phyloP scores from a whole-genome alignment of 2,113 vertebrate species.

The Brachirus orientalis region DNA sequence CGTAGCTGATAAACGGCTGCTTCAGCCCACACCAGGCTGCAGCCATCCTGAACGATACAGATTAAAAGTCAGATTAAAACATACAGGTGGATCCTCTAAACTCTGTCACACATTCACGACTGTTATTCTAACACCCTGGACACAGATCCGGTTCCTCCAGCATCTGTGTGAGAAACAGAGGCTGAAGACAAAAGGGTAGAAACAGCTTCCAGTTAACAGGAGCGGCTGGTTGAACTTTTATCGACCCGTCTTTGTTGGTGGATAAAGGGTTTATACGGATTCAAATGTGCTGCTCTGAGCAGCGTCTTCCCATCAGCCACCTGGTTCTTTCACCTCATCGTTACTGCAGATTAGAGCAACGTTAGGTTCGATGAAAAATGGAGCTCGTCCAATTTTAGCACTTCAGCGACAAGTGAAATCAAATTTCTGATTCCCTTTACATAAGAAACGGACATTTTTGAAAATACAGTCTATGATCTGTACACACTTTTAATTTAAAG shows the following conservation, averaged over 20 bases:
- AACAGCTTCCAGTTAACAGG: neutral
- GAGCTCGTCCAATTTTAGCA: no score
- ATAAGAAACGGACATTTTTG: no score
- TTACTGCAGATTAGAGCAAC: no score
- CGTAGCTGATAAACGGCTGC: constrained; percentile 7
- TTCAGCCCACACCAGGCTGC: no score
- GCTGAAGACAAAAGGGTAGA: neutral
- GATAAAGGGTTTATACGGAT: neutral
- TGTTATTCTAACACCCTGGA: constrained; percentile 23
- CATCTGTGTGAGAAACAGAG: constrained; percentile 12
- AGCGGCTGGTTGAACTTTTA: constrained; percentile 9
- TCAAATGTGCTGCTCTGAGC: constrained; percentile 25
- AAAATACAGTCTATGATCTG: no score
- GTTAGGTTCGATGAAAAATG: no score
- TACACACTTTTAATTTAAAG: no score
- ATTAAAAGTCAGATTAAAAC: no score
- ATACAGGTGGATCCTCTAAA: no score
- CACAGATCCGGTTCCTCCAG: constrained; percentile 37
- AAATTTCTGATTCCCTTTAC: no score
- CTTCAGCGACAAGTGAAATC: no score
- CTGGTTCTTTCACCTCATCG: neutral
- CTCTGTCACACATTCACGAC: no score
- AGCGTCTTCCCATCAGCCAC: constrained; percentile 6
- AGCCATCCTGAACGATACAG: neutral
- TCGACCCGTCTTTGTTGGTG: constrained; percentile 40